Evolutionary conservation across 2,797 vertebrate species (phyloP).

Genomic region (Falco cherrug): DNA sequence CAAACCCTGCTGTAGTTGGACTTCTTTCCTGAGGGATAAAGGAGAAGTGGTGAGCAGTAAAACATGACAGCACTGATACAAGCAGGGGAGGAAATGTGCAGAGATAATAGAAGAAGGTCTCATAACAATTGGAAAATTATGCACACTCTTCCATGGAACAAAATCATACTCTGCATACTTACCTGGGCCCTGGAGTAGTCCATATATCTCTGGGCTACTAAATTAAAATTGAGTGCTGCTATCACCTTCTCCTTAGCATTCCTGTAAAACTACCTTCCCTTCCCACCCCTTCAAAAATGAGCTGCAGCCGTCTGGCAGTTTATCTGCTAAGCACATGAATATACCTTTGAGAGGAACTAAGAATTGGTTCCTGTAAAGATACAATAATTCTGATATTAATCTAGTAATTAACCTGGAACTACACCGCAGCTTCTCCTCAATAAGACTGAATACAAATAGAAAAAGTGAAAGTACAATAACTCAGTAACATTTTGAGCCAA

Average conservation of each 20-base stretch:
- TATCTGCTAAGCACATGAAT: neutral
- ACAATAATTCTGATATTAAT: neutral
- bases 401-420: neutral
- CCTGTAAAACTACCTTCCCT: neutral
- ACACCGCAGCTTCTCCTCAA: neutral
- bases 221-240: neutral
- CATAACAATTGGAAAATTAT: neutral
- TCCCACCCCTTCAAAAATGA: neutral
- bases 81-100: neutral
- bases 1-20: neutral
- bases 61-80: neutral
- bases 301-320: neutral
- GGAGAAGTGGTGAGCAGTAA: neutral
- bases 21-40: conserved; percentile 25
- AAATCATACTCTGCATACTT: neutral
- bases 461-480: neutral
- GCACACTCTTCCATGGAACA: neutral
- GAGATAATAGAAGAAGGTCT: neutral
- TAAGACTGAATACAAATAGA: neutral
- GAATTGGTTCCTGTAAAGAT: neutral
- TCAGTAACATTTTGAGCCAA: neutral
- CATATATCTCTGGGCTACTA: neutral
- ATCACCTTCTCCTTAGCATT: neutral
- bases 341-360: neutral
- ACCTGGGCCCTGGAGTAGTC: neutral